Conservation (phyloP, 2,888 invertebrate species). For the Eilema griseolum region DNA sequence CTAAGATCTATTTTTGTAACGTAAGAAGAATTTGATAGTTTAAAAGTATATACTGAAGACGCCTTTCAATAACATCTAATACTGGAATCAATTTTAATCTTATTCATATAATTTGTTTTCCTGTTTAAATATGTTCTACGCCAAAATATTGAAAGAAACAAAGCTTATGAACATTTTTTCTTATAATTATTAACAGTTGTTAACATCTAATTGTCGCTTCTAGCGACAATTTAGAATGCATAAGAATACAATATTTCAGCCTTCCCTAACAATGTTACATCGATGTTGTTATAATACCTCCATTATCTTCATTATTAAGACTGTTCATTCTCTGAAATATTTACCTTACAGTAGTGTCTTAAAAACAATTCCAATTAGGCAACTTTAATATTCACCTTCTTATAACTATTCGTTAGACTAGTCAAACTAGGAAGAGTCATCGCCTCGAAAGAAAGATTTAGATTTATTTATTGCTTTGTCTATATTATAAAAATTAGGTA, state of each 20-base stretch:
- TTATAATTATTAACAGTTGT: not conserved
- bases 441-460: slow-evolving; percentile 69
- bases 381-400: slow-evolving; percentile 41
- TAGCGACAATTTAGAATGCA: not conserved
- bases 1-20: not conserved
- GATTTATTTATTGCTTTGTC: slow-evolving; percentile 79
- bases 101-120: not conserved
- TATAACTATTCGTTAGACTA: slow-evolving; percentile 77
- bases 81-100: not conserved
- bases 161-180: not conserved
- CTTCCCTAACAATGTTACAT: not conserved
- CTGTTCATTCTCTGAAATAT: not conserved
- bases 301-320: not conserved
- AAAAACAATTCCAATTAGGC: slow-evolving; percentile 18
- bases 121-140: not conserved
- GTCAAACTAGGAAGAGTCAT: slow-evolving; percentile 81
- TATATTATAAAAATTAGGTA: slow-evolving; percentile 49
- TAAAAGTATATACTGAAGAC: not conserved
- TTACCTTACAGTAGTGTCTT: not conserved
- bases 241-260: not conserved
- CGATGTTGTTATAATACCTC: not conserved
- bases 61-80: not conserved
- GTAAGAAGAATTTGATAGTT: not conserved
- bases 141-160: not conserved
- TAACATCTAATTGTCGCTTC: not conserved